A percentile compares a stretch with the other conserved stretches of the same genome.
These are phyloP conservation scores for Lepisosteus osseus DNA, from an alignment of 2,113 vertebrate species.

Conservation along the genomic window DNA sequence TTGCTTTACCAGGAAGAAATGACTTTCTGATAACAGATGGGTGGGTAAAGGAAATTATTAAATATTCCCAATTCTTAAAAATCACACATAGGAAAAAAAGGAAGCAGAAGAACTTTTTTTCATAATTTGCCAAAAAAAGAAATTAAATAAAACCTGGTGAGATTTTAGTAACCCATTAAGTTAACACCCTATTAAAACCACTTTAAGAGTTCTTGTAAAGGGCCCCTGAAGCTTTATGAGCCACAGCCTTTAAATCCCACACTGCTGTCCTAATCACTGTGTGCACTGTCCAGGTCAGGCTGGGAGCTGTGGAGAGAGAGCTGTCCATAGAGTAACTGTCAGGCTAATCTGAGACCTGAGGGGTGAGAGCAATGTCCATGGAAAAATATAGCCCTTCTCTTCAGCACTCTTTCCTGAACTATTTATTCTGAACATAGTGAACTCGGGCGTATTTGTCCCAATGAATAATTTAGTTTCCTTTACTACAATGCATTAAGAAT, in stretches of 20 bases:
- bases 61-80: too few species aligned
- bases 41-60: too few species aligned
- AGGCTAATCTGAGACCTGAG: conserved; percentile 3
- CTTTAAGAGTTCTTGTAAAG: conserved; percentile 28
- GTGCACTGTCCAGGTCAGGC: background rate
- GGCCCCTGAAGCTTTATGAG: conserved; percentile 40
- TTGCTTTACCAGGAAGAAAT: too few species aligned
- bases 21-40: too few species aligned
- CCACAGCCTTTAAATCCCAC: conserved; percentile 30
- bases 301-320: conserved; percentile 15
- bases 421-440: too few species aligned
- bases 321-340: too few species aligned
- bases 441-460: too few species aligned
- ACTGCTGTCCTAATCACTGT: conserved; percentile 25
- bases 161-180: conserved; percentile 24
- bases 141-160: conserved; percentile 17
- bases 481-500: too few species aligned
- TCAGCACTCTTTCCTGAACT: too few species aligned
- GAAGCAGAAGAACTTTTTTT: background rate
- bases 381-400: too few species aligned
- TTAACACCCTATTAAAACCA: conserved; percentile 35
- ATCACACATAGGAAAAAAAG: too few species aligned
- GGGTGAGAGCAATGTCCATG: conserved; percentile 2
- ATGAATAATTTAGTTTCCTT: too few species aligned
- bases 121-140: conserved; percentile 18